Conservation (phyloP, 2,113 vertebrate genomes). For the Camelus bactrianus region DNA sequence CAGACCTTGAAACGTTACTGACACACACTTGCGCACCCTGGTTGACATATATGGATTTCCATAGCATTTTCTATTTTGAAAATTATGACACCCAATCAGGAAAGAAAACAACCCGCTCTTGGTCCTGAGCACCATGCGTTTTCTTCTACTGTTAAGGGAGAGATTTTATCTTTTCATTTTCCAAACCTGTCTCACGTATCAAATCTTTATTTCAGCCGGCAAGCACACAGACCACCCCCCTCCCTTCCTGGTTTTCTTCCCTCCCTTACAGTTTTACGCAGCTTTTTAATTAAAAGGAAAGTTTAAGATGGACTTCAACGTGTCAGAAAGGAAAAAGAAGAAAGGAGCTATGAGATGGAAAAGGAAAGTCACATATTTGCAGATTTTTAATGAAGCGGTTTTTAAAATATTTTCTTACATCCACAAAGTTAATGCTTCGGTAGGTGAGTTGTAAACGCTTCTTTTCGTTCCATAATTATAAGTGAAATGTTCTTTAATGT, state of each 20-base stretch:
- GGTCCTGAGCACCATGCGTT: neutral
- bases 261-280: conserved; percentile 68
- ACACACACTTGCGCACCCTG: too few species aligned
- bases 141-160: accelerated
- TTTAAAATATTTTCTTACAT: conserved; percentile 76
- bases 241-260: conserved; percentile 62
- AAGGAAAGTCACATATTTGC: conserved; percentile 84
- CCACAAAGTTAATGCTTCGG: conserved; percentile 85
- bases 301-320: conserved; percentile 79
- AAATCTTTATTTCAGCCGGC: conserved; percentile 48
- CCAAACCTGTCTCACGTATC: conserved; percentile 37
- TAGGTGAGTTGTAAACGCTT: conserved; percentile 90
- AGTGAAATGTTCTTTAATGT: conserved; percentile 93
- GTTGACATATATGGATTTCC: neutral
- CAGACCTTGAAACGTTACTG: neutral
- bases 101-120: neutral
- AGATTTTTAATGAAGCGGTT: conserved; percentile 81
- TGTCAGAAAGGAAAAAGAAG: conserved; percentile 72
- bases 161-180: neutral
- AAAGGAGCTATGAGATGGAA: conserved; percentile 70
- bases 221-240: conserved; percentile 68
- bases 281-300: conserved; percentile 89
- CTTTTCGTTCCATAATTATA: conserved; percentile 92
- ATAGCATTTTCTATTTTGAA: neutral
- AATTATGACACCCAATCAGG: neutral